Evolutionary conservation across 2,888 invertebrate species (phyloP), one percentile per base, ranked within the genome.

Genomic region (Ennomos fuscantarius): DNA sequence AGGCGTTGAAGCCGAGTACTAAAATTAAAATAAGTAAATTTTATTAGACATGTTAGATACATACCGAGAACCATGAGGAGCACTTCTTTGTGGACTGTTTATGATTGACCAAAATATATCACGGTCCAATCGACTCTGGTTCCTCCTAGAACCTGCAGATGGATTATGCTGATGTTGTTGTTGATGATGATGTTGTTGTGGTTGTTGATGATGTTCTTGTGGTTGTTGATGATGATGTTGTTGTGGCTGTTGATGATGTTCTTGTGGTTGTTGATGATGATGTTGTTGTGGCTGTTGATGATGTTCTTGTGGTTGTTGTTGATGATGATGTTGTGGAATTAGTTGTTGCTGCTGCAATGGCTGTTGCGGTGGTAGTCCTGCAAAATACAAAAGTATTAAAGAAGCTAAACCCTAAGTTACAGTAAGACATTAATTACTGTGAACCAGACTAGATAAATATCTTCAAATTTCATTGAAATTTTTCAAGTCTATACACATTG

Each of bases 31-130:
- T 9, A 40, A 40, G 9, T 1, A 15, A 1, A 8, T 6, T 1
- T n/a, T 31, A 31, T 1, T 8, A 42, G 9, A 31, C 10, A 9
- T 37, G 36, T 24, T 6, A 48, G 33, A 37, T 48, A 48, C 43
- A 37, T 48, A 55, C 54, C 42, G 32, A 15, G 32, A 15, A 24
- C 32, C n/a, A 24, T 43, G 55, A 42, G 46, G 62, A 51, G 24
- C 24, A 24, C 24, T 24, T 47, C 62, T 66, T 32, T 61, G 55
- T 10, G 64, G 61, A 48, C 69, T 72, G 53, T 74, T 75, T 40
- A 80, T 54, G 33, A 81, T 62, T 0, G 79, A 75, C 82, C 83
- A 84, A 60, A 76, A 81, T 9, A 81, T 36, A 39, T 78, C 74
- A 12, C 78, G 66, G 36, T 82, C 82, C 48, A 67, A 37, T 46